Evolutionary conservation across 2,888 invertebrate species (phyloP), one percentile per base, ranked within the genome.

Genomic region (Scaptomyza polygonia): DNA sequence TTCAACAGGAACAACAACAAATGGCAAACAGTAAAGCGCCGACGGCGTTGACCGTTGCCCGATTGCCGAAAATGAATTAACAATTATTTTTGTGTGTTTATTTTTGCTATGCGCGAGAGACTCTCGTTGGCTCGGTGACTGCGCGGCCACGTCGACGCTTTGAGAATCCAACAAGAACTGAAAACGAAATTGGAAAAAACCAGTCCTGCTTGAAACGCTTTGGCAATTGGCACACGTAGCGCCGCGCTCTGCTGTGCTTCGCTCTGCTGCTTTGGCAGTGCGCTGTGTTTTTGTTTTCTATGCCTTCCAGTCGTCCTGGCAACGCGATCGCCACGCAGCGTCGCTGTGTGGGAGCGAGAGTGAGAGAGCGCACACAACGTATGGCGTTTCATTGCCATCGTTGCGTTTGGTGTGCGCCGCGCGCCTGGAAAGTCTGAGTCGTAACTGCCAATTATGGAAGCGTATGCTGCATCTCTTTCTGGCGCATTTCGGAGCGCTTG

Each of bases 161-260:
- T 88, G 90, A 90, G 90, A 91, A 90, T 90, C 90, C 90, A 91
- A 89, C 89, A 90, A 91, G 91, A 91, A 91, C 91, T 91, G 89
- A 91, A 90, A 90, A 90, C 89, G 90, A 89, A 90, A 88, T 86
- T 88, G 88, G 87, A 88, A 86, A 88, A 90, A 91, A 91, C 91
- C 91, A 89, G 91, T 91, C 90, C 90, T 89, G 88, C 72, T 72
- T 82, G 86, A 75, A 85, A 88, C 78, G 71, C 9, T 40, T 43
- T 57, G 85, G 72, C 27, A 77, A n/a, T 42, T 51, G 68, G 45
- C 45, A 81, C 86, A 68, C 67, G 48, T 44, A 12, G 32, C 47
- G 34, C 61, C 40, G 53, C 52, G 58, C 47, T 16, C 48, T 48
- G 61, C 48, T 42, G 11, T 48, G 61, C 48, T 34, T 11, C 16